Base-by-base conservation (phyloP, 2,113 vertebrate genomes). In the Cathartes aura region DNA sequence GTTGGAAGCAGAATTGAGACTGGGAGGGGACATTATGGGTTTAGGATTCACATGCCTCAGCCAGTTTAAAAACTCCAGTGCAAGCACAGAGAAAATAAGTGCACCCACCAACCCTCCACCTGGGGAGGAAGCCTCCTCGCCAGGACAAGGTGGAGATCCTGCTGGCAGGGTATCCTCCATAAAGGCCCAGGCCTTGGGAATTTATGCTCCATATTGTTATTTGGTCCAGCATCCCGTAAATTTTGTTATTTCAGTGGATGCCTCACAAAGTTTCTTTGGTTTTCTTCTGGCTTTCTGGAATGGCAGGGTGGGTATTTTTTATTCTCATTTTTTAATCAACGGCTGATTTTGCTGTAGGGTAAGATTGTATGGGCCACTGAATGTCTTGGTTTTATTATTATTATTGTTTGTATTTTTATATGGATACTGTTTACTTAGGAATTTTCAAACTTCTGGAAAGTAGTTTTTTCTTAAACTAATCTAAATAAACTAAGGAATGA, bases 381-480 rank as follows among this genome's bases (percentile, higher is more conserved):
- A 60, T 21, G 15, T 38, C 55, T 82, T 64, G 81, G 79, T 89
- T 66, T 66, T 63, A 16, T 81, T 63, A 15, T 81, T 63, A 12
- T 26, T 40, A 3, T 42, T 53, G 15, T 97, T 93, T 81, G 20
- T 89, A 63, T 78, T 96, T 97, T 96, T 97, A 63, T 96, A 96
- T 34, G 47, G 45, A 45, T 26, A 53, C 40, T 7, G 2, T 93
- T 78, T 76, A 26, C 48, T 82, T 62, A 53, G 74, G 34, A 73
- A 73, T 53, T 30, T 53, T 79, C 68, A 79, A 70, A 47, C 34
- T n/a, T 16, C 8, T 22, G 34, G 30, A 78, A 83, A 80, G 59
- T 38, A 48, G 36, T 36, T 45, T 80, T 42, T 63, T 15, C 58
- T 88, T 59, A 52, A 84, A 40, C 34, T 5, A 3, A 94, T 92